Evolutionary conservation across 2,113 vertebrate genomes (phyloP), one percentile per base, ranked within the genome.

Genomic region (Eptesicus fuscus): DNA sequence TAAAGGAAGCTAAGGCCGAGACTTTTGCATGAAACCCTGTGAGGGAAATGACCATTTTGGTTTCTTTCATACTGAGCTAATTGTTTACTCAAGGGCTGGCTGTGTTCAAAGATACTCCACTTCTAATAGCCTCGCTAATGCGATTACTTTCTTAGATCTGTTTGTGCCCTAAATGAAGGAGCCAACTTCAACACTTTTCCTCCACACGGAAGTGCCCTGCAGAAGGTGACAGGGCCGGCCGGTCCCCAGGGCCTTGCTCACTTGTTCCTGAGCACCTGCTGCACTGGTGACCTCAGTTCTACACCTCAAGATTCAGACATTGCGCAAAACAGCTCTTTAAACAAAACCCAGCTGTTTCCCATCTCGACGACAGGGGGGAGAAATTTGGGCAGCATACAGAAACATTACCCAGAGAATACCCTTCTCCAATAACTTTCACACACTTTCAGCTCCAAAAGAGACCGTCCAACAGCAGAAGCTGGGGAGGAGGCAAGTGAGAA

Each of bases 211-310:
- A 94, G 83, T 56, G n/a, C 93, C 87, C 93, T 74, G 82, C 83
- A 90, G 94, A 96, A 95, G 91, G 77, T 84, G 40, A 73, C 61
- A 30, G 86, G 78, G 89, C 93, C 30, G n/a, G 86, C 53, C 2
- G 20, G 83, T 56, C 89, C 93, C 93, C 47, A 7, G 88, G 91
- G 59, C 65, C 92, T 88, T 95, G 97, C 97, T 94, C 95, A 95
- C 96, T 97, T 98, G 96, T 97, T 97, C 96, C 76, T 76, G 76
- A 98, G 97, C 98, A 99, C 98, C 98, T 99, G 98, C 98, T 98
- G 98, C 96, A 97, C 95, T 94, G 90, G 95, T 98, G 98, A 98
- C 98, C 98, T 98, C 97, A 98, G 97, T 96, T 97, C 98, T 93
- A 90, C 95, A 97, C 97, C 98, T 97, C 98, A 94, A 90, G 97